Evolutionary conservation across 30 jellyfish, hydroid and myxozoan species (phyloP), one percentile per base, ranked within the genome.

Genomic region (Sanderia malayensis): DNA sequence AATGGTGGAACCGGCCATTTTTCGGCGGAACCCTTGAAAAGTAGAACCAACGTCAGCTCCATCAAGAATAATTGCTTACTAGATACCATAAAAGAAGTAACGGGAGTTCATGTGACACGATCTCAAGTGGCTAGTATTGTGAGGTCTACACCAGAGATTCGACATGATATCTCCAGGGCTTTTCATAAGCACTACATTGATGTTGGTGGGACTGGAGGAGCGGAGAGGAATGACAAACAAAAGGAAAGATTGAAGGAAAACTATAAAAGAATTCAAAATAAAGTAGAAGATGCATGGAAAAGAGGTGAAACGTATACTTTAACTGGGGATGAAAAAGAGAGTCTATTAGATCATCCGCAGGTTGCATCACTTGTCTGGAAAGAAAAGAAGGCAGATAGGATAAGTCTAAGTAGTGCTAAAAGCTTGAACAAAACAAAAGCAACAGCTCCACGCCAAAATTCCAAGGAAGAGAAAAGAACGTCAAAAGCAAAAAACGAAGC

Each of bases 201-300:
- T 9, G 32, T 13, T 13, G 81, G 52, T 7, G 68, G 81, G 21
- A 70, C 64, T 2, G 81, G 81, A 9, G 81, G 81, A 18, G 81
- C 69, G 19, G 31, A 4, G 4, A 25, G 69, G 23, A 25, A 29
- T 70, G 32, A 3, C 30, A 25, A 46, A 11, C n/a, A 37, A 28
- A 4, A 46, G 21, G 1, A 23, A 44, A 23, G 9, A 7, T 70
- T 37, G 13, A 6, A 4, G 52, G 52, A 37, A 37, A 37, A 37
- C 52, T 37, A 13, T 13, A 37, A 37, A 37, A 37, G 52, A 37
- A 17, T 17, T 26, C 67, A 49, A 0, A 15, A 11, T 4, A 24
- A 3, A 18, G 8, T 27, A 15, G 1, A 0, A 21, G 6, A 9
- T 44, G 20, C 31, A 11, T 1, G 58, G 32, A 45, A 8, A 28